A percentile compares a stretch with the other conserved stretches of the same genome.
Conservation (phyloP, 2,888 invertebrate species). For the Adelphocoris suturalis region DNA sequence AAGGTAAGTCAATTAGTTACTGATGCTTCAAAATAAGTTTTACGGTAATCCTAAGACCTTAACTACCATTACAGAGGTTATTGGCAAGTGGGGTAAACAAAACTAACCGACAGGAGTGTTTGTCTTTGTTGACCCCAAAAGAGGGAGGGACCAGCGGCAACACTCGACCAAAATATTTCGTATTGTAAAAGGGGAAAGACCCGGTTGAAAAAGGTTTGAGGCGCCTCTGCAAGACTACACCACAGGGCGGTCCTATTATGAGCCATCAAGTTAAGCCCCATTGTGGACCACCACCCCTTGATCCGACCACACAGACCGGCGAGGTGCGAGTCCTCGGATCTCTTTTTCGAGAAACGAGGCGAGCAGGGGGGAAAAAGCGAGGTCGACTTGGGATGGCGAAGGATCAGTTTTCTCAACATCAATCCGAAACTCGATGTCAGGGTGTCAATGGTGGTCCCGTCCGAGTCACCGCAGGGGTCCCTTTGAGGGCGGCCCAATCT, state of each 20-base stretch:
- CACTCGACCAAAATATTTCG: constrained; percentile 59
- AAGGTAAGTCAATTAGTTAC: too few species aligned
- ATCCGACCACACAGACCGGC: constrained; percentile 19
- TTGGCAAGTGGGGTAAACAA: background rate
- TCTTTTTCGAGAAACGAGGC: background rate
- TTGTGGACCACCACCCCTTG: constrained; percentile 26
- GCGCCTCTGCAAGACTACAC: constrained; percentile 22
- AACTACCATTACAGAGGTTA: too few species aligned
- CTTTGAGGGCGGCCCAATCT: too few species aligned
- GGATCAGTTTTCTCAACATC: background rate
- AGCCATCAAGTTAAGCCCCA: constrained; percentile 18
- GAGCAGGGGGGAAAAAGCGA: background rate
- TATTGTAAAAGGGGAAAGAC: constrained; percentile 4
- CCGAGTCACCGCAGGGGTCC: background rate
- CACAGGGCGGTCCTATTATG: constrained; percentile 25
- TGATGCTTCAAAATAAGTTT: too few species aligned
- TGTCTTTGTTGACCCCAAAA: background rate
- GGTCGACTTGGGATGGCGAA: background rate
- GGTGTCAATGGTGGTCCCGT: background rate
- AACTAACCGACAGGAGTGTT: constrained; percentile 23
- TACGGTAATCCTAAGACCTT: too few species aligned
- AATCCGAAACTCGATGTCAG: background rate
- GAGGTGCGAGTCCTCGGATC: background rate
- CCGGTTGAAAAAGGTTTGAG: background rate
- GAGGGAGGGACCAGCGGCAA: background rate